Percentiles rank a stretch among this genome's conserved stretches.
Evolutionary conservation across 2,797 vertebrate genomes (phyloP).

Genomic region (Yasuhikotakia modesta): DNA sequence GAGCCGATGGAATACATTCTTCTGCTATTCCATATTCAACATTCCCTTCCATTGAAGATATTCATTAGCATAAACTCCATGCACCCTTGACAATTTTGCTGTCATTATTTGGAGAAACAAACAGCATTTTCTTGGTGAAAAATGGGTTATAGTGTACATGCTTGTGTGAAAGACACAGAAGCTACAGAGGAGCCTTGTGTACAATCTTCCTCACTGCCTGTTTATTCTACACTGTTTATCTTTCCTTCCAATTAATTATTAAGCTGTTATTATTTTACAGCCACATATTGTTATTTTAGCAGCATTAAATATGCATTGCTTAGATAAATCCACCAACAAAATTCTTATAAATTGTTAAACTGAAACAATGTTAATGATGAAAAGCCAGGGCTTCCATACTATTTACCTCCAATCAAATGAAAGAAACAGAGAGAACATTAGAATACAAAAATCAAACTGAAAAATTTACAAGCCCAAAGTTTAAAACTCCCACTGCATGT

Average conservation of each 20-base stretch:
- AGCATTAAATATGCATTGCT: conserved; percentile 82
- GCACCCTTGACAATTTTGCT: conserved; percentile 53
- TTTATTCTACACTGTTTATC: conserved; percentile 78
- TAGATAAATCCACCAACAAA: conserved; percentile 78
- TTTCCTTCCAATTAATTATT: conserved; percentile 85
- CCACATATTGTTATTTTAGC: conserved; percentile 84
- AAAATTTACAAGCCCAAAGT: conserved; percentile 81
- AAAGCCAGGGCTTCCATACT: conserved; percentile 79
- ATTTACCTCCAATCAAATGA: conserved; percentile 79
- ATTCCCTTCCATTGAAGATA: conserved; percentile 41
- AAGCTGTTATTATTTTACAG: conserved; percentile 82
- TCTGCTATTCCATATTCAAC: conserved; percentile 55
- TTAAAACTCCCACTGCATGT: conserved; percentile 81
- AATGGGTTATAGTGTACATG: conserved; percentile 76
- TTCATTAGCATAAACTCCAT: conserved; percentile 55
- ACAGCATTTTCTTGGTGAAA: conserved; percentile 75
- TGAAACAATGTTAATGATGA: conserved; percentile 84
- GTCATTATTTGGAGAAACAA: conserved; percentile 47
- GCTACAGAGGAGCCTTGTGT: conserved; percentile 67
- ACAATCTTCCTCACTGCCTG: conserved; percentile 69
- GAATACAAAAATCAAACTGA: conserved; percentile 81
- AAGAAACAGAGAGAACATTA: conserved; percentile 66
- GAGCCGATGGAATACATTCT: conserved; percentile 68
- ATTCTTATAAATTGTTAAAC: conserved; percentile 85
- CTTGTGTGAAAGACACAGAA: conserved; percentile 75